Evolutionary conservation across 2,888 invertebrate species (phyloP), one percentile per base, ranked within the genome.

Genomic region (Xiphydria camelus): DNA sequence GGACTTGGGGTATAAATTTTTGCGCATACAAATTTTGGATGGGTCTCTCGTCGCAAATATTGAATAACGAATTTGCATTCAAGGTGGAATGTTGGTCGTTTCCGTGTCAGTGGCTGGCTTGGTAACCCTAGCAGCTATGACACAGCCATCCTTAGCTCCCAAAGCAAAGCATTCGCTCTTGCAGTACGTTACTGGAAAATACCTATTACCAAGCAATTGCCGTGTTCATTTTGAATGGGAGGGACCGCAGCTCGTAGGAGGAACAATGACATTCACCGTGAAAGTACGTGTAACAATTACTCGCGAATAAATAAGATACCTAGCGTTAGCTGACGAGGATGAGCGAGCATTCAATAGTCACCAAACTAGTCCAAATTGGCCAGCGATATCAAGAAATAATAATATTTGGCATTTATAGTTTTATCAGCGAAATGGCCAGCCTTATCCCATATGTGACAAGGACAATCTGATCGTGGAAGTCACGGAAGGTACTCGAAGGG

Each of bases 391-490:
- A 3, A 10, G 3, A 38, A 29, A 25, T 4, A 4, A 39, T n/a
- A 3, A 4, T 10, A 3, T 12, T 4, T n/a, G 7, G 4, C 17
- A 39, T 41, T 65, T 66, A 14, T 81, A 89, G 80, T 94, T 94
- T 80, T 93, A 84, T 79, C 93, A 94, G 78, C 86, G 93, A 54
- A 94, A 94, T 76, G 93, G 94, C 17, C 91, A 92, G 73, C 91
- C 94, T 55, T 95, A 94, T 81, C 94, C 94, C 58, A 89, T 95
- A 73, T 93, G 93, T 78, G 92, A 93, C 80, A 90, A 90, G 51
- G 95, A 95, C 78, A 88, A 91, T 74, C 84, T 95, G 58, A 83
- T 87, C 62, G 89, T 94, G 57, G 88, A 90, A 78, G 91, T 95
- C 63, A 87, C 88, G 43, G 91, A 92, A 68, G 91, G 90, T 53